Percentiles rank a stretch among this genome's conserved stretches.
These are phyloP conservation scores for Polietes domitor DNA, from an alignment of 2,888 invertebrate species.

Conservation along the genomic window DNA sequence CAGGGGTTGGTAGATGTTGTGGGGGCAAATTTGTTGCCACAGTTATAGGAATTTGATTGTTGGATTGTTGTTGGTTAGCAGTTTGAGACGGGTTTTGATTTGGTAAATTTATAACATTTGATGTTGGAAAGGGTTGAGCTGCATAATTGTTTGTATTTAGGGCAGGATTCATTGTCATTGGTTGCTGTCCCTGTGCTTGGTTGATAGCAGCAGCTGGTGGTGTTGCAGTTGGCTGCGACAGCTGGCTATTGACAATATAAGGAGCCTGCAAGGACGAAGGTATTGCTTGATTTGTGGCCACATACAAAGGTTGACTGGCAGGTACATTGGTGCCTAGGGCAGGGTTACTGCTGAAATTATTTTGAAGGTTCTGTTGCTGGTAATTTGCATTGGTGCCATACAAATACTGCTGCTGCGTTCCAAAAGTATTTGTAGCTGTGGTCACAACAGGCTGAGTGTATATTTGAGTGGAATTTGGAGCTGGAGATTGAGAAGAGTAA, in stretches of 20 bases:
- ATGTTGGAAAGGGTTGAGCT: neutral
- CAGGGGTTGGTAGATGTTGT: neutral
- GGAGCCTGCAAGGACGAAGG: slow-evolving; percentile 27
- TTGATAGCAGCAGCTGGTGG: neutral
- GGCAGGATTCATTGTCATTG: neutral
- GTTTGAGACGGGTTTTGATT: neutral
- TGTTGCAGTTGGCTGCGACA: neutral
- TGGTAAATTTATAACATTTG: neutral
- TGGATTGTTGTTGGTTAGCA: neutral
- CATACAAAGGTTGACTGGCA: slow-evolving; percentile 70
- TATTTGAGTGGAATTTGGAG: slow-evolving; percentile 43
- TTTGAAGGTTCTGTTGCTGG: slow-evolving; percentile 40
- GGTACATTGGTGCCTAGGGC: slow-evolving; percentile 39
- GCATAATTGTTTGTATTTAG: neutral
- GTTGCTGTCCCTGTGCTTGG: neutral
- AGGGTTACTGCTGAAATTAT: slow-evolving; percentile 32
- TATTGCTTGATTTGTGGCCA: slow-evolving; percentile 71
- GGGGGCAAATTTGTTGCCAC: neutral
- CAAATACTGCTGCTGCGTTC: slow-evolving; percentile 50
- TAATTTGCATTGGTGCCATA: slow-evolving; percentile 56
- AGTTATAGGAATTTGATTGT: neutral
- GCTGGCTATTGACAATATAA: slow-evolving; percentile 34
- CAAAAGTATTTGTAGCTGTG: slow-evolving; percentile 5
- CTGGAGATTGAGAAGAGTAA: slow-evolving; percentile 28
- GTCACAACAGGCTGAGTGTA: slow-evolving; percentile 42